Evolutionary conservation across 2,113 vertebrate species (phyloP).

Genomic region (Nesoenas mayeri): DNA sequence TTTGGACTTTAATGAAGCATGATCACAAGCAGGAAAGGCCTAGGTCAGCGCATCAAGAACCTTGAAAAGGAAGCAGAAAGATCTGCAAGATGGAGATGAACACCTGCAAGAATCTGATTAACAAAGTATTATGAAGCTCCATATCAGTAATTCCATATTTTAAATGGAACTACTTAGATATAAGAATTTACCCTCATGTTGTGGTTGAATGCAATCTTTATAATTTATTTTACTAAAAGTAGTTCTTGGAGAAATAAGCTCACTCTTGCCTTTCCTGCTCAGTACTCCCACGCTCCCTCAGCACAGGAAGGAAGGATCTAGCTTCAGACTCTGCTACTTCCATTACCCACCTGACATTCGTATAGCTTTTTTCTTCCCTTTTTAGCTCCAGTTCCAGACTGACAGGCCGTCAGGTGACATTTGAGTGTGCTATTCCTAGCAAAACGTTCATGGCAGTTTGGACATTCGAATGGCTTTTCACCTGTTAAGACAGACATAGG

Average conservation of each 20-base stretch:
- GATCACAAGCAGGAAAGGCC: background rate
- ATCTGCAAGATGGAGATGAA: background rate
- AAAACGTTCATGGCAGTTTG: conserved; percentile 96
- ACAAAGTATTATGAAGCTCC: background rate
- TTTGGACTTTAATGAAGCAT: background rate
- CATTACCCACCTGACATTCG: conserved; percentile 92
- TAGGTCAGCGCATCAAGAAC: background rate
- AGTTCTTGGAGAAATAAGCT: background rate
- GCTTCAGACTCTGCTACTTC: background rate
- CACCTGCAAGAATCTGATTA: background rate
- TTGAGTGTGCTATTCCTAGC: conserved; percentile 97
- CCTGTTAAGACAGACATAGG: conserved; percentile 75
- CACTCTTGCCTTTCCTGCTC: background rate
- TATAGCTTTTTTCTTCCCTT: conserved; percentile 98
- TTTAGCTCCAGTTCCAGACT: conserved; percentile 94
- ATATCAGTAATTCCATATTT: background rate
- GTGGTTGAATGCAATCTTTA: background rate
- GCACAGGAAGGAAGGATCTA: background rate
- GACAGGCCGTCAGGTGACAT: conserved; percentile 96
- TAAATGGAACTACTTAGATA: background rate
- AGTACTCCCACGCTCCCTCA: background rate
- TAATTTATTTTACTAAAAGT: background rate
- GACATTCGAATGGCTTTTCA: conserved; percentile 98
- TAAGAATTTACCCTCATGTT: background rate
- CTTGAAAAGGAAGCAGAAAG: background rate